These are phyloP conservation scores for Amaurobius ferox DNA, from an alignment of 2,888 invertebrate genomes.

Conservation along the genomic window DNA sequence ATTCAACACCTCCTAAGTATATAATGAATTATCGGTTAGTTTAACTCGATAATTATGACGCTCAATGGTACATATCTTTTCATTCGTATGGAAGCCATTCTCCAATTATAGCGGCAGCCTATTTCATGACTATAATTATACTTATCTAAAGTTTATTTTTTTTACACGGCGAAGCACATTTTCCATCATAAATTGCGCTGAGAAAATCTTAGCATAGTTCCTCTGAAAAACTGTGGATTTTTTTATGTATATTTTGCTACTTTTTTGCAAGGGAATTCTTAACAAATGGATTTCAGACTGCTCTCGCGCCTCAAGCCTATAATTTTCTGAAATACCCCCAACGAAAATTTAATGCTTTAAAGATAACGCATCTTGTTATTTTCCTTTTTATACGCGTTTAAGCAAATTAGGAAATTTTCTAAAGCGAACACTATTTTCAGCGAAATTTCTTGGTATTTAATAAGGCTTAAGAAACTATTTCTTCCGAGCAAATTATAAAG, in stretches of 20 bases:
- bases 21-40: constrained; percentile 64
- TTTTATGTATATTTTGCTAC: background rate
- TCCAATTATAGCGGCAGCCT: constrained; percentile 19
- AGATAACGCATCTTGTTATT: background rate
- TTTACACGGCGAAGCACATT: background rate
- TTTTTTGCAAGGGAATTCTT: background rate
- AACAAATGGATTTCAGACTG: background rate
- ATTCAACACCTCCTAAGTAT: constrained; percentile 27
- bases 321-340: background rate
- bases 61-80: constrained; percentile 27
- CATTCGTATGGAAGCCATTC: constrained; percentile 22
- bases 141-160: background rate
- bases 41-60: constrained; percentile 64
- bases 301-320: background rate
- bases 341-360: background rate
- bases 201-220: background rate
- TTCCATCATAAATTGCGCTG: background rate
- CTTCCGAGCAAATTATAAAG: no score
- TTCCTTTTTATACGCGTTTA: background rate
- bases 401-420: no score
- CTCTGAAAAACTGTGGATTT: background rate
- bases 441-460: no score
- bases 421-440: no score
- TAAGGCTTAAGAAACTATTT: no score
- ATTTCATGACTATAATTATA: constrained; percentile 17